These are phyloP conservation scores for Caranx melampygus DNA, from an alignment of 2,113 vertebrate genomes.

Conservation along the genomic window DNA sequence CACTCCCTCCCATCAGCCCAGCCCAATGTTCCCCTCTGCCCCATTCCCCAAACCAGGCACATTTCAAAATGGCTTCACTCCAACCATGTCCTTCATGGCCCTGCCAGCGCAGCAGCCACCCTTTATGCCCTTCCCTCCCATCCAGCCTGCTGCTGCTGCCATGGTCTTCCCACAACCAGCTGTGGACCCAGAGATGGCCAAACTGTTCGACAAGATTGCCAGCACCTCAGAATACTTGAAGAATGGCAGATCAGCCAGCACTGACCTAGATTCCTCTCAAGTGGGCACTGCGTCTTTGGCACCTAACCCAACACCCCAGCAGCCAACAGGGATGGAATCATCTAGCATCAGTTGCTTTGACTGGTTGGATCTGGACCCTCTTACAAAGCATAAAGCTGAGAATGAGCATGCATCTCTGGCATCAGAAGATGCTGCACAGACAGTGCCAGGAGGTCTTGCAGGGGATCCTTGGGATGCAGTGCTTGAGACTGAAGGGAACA, in stretches of 20 bases:
- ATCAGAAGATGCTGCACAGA: constrained; percentile 47
- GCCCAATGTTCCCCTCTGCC: constrained; percentile 85
- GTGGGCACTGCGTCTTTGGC: constrained; percentile 74
- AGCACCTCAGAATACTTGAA: constrained; percentile 96
- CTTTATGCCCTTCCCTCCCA: constrained; percentile 88
- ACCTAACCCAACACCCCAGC: constrained; percentile 78
- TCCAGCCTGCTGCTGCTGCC: constrained; percentile 80
- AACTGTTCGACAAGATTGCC: constrained; percentile 96
- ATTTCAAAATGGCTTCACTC: constrained; percentile 93
- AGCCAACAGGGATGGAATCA: constrained; percentile 71
- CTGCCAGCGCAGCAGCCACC: constrained; percentile 81
- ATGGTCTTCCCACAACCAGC: constrained; percentile 85
- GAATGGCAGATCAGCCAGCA: constrained; percentile 88
- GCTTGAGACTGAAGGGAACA: constrained; percentile 86
- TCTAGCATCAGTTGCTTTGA: constrained; percentile 89
- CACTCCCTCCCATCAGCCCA: constrained; percentile 73
- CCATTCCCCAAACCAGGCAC: constrained; percentile 88
- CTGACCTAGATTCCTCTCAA: constrained; percentile 82
- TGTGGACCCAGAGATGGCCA: constrained; percentile 93
- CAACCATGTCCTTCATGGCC: constrained; percentile 85
- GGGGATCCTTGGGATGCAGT: constrained; percentile 98
- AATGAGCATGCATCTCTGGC: constrained; percentile 75
- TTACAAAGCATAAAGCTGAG: constrained; percentile 91
- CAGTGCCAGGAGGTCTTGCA: constrained; percentile 67
- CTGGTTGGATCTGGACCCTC: constrained; percentile 96